These are phyloP conservation scores for Aphelocoma californica DNA, from an alignment of 2,797 vertebrate genomes.

Conservation along the genomic window DNA sequence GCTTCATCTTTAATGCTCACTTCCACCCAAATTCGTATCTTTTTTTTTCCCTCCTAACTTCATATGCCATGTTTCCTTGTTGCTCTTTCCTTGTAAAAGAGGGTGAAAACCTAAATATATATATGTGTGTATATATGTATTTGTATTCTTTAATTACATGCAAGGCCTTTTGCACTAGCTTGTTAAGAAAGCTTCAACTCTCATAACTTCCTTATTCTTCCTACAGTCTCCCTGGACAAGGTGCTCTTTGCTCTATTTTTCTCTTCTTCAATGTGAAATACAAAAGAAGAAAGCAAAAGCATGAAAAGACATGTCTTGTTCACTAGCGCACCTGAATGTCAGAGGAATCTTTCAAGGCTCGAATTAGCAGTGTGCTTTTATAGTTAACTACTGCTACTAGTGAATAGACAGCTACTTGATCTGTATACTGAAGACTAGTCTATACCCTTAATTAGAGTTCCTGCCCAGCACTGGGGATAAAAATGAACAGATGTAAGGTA, in stretches of 20 bases:
- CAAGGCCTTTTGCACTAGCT: background rate
- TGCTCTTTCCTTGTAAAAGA: background rate
- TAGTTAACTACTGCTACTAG: background rate
- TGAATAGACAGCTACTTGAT: background rate
- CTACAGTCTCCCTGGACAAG: background rate
- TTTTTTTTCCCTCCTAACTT: background rate
- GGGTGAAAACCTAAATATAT: background rate
- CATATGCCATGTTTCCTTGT: fast-evolving
- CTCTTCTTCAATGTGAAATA: background rate
- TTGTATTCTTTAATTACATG: background rate
- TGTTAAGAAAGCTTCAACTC: background rate
- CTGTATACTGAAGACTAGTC: background rate
- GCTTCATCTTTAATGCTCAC: background rate
- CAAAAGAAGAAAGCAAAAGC: background rate
- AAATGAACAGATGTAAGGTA: background rate
- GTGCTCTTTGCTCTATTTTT: background rate
- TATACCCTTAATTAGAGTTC: background rate
- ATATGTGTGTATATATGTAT: background rate
- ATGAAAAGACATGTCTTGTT: background rate
- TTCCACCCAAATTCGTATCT: background rate
- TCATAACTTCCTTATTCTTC: background rate
- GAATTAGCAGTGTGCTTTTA: background rate
- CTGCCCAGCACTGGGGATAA: background rate
- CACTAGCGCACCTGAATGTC: background rate
- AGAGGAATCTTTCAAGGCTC: background rate